Evolutionary conservation across 2,797 vertebrate species (phyloP).

Genomic region (Enteromius trimaculatus): DNA sequence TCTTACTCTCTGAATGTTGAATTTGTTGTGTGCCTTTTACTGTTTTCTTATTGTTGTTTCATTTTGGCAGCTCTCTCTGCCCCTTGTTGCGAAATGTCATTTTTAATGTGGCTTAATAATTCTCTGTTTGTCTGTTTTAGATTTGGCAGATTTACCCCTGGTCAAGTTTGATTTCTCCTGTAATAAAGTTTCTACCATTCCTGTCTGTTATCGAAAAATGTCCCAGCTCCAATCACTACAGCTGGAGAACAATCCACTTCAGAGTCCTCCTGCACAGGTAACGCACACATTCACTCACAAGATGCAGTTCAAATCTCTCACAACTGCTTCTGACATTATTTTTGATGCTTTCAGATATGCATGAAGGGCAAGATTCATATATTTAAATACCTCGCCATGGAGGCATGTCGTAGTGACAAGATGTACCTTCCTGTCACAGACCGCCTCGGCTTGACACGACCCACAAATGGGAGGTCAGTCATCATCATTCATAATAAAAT

Average conservation of each 20-base stretch:
- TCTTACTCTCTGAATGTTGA: not conserved
- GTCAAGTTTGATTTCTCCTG: conserved; percentile 97
- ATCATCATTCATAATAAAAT: not conserved
- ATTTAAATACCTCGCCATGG: conserved; percentile 93
- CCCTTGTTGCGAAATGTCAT: not conserved
- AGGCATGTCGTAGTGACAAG: conserved; percentile 91
- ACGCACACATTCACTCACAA: not conserved
- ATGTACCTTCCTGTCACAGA: conserved; percentile 89
- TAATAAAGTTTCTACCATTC: conserved; percentile 95
- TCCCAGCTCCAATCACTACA: conserved; percentile 86
- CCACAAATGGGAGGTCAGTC: conserved; percentile 83
- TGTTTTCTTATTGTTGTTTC: not conserved
- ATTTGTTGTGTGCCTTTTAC: conserved; percentile 1
- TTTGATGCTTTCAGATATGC: conserved; percentile 82
- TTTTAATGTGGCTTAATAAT: conserved; percentile 1
- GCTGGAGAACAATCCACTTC: conserved; percentile 94
- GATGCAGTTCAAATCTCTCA: not conserved
- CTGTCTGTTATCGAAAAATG: conserved; percentile 93
- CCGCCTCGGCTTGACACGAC: conserved; percentile 82
- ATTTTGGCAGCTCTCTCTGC: not conserved
- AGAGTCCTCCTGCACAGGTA: conserved; percentile 95
- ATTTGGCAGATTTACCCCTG: conserved; percentile 91
- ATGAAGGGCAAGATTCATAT: conserved; percentile 96
- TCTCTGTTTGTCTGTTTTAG: conserved; percentile 71
- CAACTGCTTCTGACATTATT: not conserved